Conservation (phyloP, 2,888 invertebrate genomes). For the Schrankia costaestrigalis region DNA sequence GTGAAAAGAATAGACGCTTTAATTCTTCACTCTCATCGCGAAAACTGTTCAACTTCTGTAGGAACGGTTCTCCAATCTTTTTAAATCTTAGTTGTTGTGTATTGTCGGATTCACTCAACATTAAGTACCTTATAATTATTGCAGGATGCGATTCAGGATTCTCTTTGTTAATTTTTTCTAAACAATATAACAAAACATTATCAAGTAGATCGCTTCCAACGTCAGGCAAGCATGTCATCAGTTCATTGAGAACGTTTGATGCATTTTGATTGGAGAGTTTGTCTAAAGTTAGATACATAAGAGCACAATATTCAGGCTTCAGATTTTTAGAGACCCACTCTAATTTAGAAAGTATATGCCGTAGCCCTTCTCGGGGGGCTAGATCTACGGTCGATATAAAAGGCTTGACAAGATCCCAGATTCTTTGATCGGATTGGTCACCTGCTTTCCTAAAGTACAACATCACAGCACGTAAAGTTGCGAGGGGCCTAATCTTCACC, state of each 20-base stretch:
- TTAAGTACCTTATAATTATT: slow-evolving; percentile 45
- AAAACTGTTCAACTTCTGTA: slow-evolving; percentile 28
- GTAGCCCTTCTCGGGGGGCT: slow-evolving; percentile 13
- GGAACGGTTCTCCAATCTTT: slow-evolving; percentile 36
- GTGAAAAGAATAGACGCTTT: not conserved
- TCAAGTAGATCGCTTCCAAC: slow-evolving; percentile 31
- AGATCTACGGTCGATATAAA: slow-evolving; percentile 34
- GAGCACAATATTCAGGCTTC: slow-evolving; percentile 42
- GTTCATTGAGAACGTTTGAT: slow-evolving; percentile 27
- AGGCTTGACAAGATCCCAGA: slow-evolving; percentile 49
- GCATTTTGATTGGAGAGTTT: slow-evolving; percentile 22
- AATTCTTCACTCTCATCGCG: not conserved
- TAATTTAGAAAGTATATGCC: slow-evolving; percentile 13
- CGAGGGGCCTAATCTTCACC: slow-evolving; percentile 34
- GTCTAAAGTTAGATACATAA: slow-evolving; percentile 33
- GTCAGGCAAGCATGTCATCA: slow-evolving; percentile 35
- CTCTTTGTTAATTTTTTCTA: slow-evolving; percentile 19
- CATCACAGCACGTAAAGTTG: slow-evolving; percentile 40
- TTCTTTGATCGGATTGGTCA: slow-evolving; percentile 22
- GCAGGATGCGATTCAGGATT: slow-evolving; percentile 26
- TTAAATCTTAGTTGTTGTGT: slow-evolving; percentile 33
- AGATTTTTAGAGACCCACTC: slow-evolving; percentile 35
- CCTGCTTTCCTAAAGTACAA: slow-evolving; percentile 27
- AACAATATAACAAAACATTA: slow-evolving; percentile 22
- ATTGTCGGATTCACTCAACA: slow-evolving; percentile 36